Base-by-base conservation (phyloP, 2,797 vertebrate species). In the Phylloscopus collybita region DNA sequence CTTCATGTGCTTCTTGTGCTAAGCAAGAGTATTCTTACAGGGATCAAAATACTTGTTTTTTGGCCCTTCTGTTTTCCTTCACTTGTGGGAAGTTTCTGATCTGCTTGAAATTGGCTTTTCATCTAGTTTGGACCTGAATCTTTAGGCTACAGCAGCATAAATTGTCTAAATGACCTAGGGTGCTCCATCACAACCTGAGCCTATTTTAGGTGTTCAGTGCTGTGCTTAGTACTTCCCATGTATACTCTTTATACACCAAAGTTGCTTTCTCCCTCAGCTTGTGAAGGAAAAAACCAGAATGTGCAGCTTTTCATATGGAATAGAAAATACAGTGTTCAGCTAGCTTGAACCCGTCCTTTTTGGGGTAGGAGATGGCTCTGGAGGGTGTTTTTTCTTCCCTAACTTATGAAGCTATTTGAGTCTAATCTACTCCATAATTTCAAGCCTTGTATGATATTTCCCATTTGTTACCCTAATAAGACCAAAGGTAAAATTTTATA, bases 381-480 rank as follows among this genome's bases (percentile, higher is more conserved):
- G 65, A 56, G n/a, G 54, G 16, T 56, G 29, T 42, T 88, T 88
- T 87, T 88, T 40, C 6, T 80, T 11, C 74, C 51, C 80, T 62
- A n/a, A 66, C 1, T 76, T 76, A 32, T 0, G 6, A 82, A 65
- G 53, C 56, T 74, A 27, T 70, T 76, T 76, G n/a, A 62, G 22
- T 92, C 44, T 86, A 67, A 87, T 57, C 51, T 54, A 12, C 60
- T 89, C 40, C 22, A 30, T 90, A 76, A 93, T 80, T 84, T 92
- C 61, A 72, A 83, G 54, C 42, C 34, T 78, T 34, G 20, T 62
- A 10, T 9, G 15, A 13, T 92, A 53, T 93, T 93, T 95, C 50
- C 27, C 36, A 51, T 92, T 96, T 89, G 57, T 90, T 88, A 79
- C 66, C 59, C 53, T 88, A 64, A 74, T 88, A 93, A 93, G 76